Percentiles rank a stretch among this genome's conserved stretches.
These are phyloP conservation scores for Ceyx cyanopectus DNA, from an alignment of 2,113 vertebrate species.

Conservation along the genomic window DNA sequence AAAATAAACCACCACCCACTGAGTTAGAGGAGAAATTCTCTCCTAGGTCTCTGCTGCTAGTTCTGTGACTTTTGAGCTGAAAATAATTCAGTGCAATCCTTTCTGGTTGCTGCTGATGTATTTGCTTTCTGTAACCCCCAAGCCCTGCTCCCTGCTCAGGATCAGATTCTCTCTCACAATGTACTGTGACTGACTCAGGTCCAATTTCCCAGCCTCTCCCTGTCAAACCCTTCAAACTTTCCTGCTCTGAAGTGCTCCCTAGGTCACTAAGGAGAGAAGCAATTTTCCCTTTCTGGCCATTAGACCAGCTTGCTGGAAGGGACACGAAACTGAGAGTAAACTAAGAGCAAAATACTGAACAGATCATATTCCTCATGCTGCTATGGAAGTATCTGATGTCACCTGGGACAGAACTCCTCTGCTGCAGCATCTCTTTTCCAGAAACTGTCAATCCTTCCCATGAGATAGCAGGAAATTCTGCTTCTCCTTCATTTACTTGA, in stretches of 20 bases:
- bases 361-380: background rate
- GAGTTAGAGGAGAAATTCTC: background rate
- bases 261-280: background rate
- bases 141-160: background rate
- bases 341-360: background rate
- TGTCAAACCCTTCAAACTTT: background rate
- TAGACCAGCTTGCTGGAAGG: background rate
- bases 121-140: background rate
- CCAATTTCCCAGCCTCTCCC: background rate
- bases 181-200: background rate
- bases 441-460: background rate
- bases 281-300: background rate
- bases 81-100: background rate
- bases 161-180: background rate
- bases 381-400: background rate
- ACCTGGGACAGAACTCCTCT: background rate
- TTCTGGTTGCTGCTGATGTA: background rate
- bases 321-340: background rate
- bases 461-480: background rate
- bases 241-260: background rate
- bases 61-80: background rate
- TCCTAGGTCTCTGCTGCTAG: background rate
- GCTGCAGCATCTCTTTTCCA: background rate
- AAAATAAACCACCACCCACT: background rate
- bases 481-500: background rate